phyloP scores from a whole-genome alignment of 2,797 vertebrate genomes.

The Anomalospiza imberbis region DNA sequence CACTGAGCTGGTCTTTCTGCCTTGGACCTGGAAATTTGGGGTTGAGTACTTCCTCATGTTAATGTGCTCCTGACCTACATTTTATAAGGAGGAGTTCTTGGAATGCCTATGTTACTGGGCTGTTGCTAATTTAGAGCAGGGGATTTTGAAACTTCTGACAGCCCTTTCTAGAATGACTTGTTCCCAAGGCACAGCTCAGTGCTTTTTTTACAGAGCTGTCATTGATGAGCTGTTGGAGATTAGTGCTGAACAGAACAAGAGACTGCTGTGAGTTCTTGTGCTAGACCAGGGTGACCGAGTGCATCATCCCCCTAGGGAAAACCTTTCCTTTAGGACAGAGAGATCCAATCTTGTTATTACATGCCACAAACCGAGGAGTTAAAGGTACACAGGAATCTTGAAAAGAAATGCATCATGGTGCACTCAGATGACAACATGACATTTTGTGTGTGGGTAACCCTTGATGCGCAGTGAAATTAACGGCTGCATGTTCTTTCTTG shows the following conservation, averaged over 20 bases:
- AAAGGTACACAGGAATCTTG: neutral
- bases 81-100: neutral
- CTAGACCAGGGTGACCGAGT: neutral
- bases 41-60: rapidly evolving
- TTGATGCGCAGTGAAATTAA: neutral
- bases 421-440: rapidly evolving
- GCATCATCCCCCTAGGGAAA: neutral
- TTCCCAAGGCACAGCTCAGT: neutral
- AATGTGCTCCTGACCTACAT: neutral
- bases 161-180: neutral
- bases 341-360: neutral
- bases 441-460: neutral
- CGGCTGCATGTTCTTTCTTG: neutral
- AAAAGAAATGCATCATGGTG: neutral
- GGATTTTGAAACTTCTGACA: neutral
- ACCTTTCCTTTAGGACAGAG: neutral
- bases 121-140: neutral
- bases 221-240: neutral
- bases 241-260: neutral
- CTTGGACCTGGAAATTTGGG: neutral
- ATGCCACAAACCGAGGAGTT: neutral
- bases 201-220: neutral
- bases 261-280: neutral
- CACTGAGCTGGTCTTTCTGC: rapidly evolving
- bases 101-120: neutral